phyloP scores from a whole-genome alignment of 1,140 invertebrate species.

The Adelges cooleyi region DNA sequence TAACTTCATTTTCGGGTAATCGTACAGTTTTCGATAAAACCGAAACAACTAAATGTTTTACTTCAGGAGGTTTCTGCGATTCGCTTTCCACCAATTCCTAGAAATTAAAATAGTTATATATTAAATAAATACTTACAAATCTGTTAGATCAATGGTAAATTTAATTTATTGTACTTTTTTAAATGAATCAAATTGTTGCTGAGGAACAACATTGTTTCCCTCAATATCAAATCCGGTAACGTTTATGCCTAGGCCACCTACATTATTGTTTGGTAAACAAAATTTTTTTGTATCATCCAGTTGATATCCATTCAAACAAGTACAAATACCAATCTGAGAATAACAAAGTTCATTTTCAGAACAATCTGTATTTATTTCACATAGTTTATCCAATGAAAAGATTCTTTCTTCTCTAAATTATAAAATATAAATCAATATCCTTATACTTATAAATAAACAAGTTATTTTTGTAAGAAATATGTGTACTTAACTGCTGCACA shows the following conservation, averaged over 20 bases:
- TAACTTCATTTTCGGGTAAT: slow-evolving; percentile 63
- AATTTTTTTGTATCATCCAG: slow-evolving; percentile 24
- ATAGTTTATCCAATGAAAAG: slow-evolving; percentile 39
- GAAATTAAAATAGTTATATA: slow-evolving; percentile 31
- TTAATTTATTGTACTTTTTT: slow-evolving; percentile 22
- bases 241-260: not conserved
- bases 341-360: slow-evolving; percentile 44
- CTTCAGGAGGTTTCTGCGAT: slow-evolving; percentile 38
- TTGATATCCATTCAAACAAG: slow-evolving; percentile 47
- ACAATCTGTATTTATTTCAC: slow-evolving; percentile 43
- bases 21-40: slow-evolving; percentile 56
- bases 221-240: not conserved
- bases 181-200: not conserved
- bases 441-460: too few relatives aligned
- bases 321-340: slow-evolving; percentile 35
- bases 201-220: not conserved
- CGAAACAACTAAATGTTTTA: slow-evolving; percentile 61
- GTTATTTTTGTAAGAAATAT: too few relatives aligned
- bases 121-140: not conserved
- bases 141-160: too few relatives aligned
- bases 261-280: not conserved
- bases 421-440: too few relatives aligned
- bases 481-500: too few relatives aligned
- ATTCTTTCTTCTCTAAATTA: slow-evolving; percentile 38
- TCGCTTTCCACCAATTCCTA: slow-evolving; percentile 34